phyloP scores from a whole-genome alignment of 2,113 vertebrate genomes.

The Pangasianodon hypophthalmus region DNA sequence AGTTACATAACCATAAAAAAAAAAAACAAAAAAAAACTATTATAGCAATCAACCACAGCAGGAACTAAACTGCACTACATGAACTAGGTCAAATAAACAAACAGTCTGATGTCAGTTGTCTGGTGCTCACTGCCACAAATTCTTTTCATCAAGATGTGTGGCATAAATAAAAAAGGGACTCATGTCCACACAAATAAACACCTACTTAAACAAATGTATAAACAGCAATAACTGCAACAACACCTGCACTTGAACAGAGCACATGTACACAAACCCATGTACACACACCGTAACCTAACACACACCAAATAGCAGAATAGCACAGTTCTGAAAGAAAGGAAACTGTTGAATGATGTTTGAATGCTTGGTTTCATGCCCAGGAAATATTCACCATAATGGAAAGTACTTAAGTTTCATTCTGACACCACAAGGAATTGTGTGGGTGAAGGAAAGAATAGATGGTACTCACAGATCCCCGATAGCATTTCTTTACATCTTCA shows the following conservation, averaged over 20 bases:
- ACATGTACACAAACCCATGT: not conserved
- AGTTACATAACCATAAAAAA: not conserved
- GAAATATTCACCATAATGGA: not conserved
- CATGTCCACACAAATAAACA: not conserved
- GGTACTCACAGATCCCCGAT: constrained; percentile 62
- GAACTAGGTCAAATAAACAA: not conserved
- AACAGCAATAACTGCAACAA: not conserved
- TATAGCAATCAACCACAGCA: not conserved
- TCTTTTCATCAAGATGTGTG: no score
- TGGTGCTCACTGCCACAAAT: not conserved
- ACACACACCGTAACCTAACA: not conserved
- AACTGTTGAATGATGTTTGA: not conserved
- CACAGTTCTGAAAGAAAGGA: not conserved
- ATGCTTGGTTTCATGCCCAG: not conserved
- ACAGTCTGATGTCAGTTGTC: not conserved
- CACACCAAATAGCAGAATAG: not conserved
- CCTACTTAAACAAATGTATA: not conserved
- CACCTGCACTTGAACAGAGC: not conserved
- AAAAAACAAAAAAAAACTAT: not conserved
- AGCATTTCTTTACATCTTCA: constrained; percentile 65
- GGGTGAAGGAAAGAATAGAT: not conserved
- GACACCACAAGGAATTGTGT: no score
- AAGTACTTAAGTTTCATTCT: not conserved
- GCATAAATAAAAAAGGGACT: not conserved
- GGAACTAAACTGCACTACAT: not conserved